A percentile compares a stretch with the other conserved stretches of the same genome.
Evolutionary conservation across 2,113 vertebrate genomes (phyloP).

Genomic region (Columbina picui): DNA sequence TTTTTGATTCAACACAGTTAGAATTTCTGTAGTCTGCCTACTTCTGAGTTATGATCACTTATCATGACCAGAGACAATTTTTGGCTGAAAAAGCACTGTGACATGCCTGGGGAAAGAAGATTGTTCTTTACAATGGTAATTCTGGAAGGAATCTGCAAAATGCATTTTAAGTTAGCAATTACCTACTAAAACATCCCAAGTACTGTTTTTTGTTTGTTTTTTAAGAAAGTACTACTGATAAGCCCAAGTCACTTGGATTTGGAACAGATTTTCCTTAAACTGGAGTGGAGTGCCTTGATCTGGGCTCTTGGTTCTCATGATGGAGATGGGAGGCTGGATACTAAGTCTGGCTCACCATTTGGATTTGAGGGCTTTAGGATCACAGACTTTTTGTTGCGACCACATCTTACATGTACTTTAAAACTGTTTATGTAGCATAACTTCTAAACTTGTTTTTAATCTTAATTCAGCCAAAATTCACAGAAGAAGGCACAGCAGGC

Average conservation of each 20-base stretch:
- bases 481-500: not conserved
- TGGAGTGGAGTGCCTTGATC: not conserved
- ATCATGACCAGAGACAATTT: not conserved
- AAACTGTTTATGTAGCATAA: not conserved
- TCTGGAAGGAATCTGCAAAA: constrained; percentile 18
- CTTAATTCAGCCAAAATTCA: not conserved
- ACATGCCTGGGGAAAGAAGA: not conserved
- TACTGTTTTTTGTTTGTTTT: not conserved
- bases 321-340: not conserved
- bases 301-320: not conserved
- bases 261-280: not conserved
- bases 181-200: not conserved
- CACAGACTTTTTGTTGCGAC: not conserved
- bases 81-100: constrained; percentile 3
- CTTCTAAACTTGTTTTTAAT: not conserved
- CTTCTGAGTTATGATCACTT: not conserved
- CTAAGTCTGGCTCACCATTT: not conserved
- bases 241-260: not conserved
- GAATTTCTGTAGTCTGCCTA: not conserved
- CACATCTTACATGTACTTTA: not conserved
- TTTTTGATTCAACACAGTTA: not conserved
- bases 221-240: not conserved
- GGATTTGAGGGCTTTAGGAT: not conserved
- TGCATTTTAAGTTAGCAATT: not conserved
- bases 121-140: not conserved